phyloP scores from a whole-genome alignment of 2,888 invertebrate species.

The Aphodius granarius region DNA sequence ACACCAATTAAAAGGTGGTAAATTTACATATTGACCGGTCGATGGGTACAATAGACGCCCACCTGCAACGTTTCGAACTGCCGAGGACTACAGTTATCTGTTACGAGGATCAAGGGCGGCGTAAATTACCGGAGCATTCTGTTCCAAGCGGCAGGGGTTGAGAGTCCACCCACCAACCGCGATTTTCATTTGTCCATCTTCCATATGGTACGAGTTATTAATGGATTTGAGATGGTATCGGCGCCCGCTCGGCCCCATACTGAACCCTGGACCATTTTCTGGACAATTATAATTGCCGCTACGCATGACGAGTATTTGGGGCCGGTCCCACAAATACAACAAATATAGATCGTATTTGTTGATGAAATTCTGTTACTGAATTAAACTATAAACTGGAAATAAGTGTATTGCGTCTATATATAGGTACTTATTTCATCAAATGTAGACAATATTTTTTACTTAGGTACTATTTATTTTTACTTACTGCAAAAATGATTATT shows the following conservation, averaged over 20 bases:
- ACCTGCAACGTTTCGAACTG: not conserved
- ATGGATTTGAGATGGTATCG: slow-evolving; percentile 25
- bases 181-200: slow-evolving; percentile 26
- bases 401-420: no score
- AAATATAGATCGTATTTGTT: not conserved
- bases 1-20: not conserved
- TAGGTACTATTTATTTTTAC: no score
- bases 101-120: slow-evolving; percentile 21
- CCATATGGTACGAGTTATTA: slow-evolving; percentile 25
- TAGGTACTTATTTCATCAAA: no score
- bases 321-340: not conserved
- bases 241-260: slow-evolving; percentile 13
- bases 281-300: slow-evolving; percentile 16
- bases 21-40: not conserved
- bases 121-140: slow-evolving; percentile 23
- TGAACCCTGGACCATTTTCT: slow-evolving; percentile 21
- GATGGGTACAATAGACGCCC: not conserved
- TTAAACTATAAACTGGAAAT: no score
- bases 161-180: slow-evolving; percentile 16
- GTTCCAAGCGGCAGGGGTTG: slow-evolving; percentile 12
- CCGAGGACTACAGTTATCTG: slow-evolving; percentile 7
- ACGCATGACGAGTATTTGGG: not conserved
- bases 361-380: no score
- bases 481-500: no score
- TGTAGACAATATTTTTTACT: no score